Base-by-base conservation (phyloP, 2,888 invertebrate species). In the Drosophila engyochracea region DNA sequence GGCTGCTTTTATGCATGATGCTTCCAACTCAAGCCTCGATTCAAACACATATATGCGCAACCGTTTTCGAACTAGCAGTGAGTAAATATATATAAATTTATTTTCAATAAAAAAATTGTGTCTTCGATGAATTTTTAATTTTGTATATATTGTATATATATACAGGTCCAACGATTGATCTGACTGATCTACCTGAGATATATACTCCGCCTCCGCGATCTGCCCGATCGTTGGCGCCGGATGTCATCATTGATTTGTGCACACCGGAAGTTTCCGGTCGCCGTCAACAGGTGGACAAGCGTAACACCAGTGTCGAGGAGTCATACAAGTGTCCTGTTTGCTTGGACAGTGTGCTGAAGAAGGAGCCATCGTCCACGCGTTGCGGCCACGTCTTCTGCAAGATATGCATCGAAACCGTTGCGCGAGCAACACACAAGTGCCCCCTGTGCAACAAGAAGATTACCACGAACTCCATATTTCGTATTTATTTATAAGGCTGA, bases 361-460 rank as follows among this genome's bases (percentile, higher is more conserved):
- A 80, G 1, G 70, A 83, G 5, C 92, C 92, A 0, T 83, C 81
- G 5, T 72, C 89, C 0, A 92, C 92, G 6, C 73, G 80, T 33
- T 92, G 92, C 60, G 92, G 92, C 0, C 92, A 92, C 55, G 79
- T 92, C 1, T 92, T 89, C 49, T 92, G 92, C 30, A 74, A 81
- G 2, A 14, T 1, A 0, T 92, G 92, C 62, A 90, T 92, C 7
- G 52, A 65, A 16, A 5, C 68, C 14, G 84, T 83, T 4, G 44
- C 85, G 7, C 66, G 59, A 0, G 1, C 68, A 7, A 78, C 75
- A 0, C 81, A 71, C 25, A 92, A 91, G 22, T 92, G 92, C 22
- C 92, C 92, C 0, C 59, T 92, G 52, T 92, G 92, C 44, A 92
- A 92, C 41, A 83, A 76, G 19, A 91, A 81, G 53, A 9, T 86